Conservation (phyloP, 2,888 invertebrate genomes). For the Lagria hirta region DNA sequence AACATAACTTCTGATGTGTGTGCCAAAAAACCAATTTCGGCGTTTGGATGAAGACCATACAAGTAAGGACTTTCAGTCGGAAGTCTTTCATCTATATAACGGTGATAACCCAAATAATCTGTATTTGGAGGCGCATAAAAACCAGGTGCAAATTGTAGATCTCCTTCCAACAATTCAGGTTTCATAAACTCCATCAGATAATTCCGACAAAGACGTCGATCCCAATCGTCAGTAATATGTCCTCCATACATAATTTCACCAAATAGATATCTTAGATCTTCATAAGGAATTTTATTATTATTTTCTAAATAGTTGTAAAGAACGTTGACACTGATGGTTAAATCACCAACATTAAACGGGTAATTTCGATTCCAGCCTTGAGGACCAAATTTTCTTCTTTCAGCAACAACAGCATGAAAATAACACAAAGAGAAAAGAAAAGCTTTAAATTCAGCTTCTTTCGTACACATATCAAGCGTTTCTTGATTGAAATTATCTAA, state of each 20-base stretch:
- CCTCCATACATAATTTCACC: constrained; percentile 99
- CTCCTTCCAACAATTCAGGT: constrained; percentile 85
- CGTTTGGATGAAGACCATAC: constrained; percentile 92
- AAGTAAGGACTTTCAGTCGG: constrained; percentile 87
- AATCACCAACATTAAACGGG: constrained; percentile 81
- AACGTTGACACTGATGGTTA: constrained; percentile 91
- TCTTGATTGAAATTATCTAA: constrained; percentile 91
- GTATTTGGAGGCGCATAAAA: constrained; percentile 87
- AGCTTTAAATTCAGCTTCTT: constrained; percentile 90
- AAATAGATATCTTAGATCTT: constrained; percentile 89
- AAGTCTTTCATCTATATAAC: constrained; percentile 82
- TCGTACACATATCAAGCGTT: constrained; percentile 88
- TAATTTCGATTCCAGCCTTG: constrained; percentile 88
- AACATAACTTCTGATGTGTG: constrained; percentile 83
- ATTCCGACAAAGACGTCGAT: constrained; percentile 81
- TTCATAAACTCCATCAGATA: constrained; percentile 88
- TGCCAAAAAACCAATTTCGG: constrained; percentile 92
- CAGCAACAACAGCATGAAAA: constrained; percentile 93
- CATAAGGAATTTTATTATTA: constrained; percentile 85
- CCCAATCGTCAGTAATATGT: constrained; percentile 97
- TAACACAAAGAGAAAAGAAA: constrained; percentile 88
- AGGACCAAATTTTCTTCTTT: constrained; percentile 90
- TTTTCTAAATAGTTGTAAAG: constrained; percentile 88
- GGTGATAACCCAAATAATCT: constrained; percentile 84
- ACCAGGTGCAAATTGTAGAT: constrained; percentile 76